A percentile compares a stretch with the other conserved stretches of the same genome.
These are phyloP conservation scores for Meriones psammophilus DNA, from an alignment of 2,797 vertebrate species.

Conservation along the genomic window DNA sequence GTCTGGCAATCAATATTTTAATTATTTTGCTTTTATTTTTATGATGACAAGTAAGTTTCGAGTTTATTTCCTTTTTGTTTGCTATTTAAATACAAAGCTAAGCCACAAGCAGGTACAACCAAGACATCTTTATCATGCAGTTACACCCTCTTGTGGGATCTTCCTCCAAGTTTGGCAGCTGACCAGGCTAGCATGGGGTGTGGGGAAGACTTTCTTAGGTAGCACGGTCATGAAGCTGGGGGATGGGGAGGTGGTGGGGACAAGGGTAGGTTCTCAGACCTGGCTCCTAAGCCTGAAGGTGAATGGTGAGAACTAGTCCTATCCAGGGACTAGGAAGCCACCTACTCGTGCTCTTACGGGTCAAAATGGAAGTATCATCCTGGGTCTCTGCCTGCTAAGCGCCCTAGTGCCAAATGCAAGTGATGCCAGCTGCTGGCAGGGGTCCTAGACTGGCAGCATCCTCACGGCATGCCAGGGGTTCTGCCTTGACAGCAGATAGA, in stretches of 20 bases:
- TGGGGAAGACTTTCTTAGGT: conserved; percentile 75
- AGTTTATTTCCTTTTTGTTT: too few species aligned
- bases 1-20: too few species aligned
- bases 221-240: conserved; percentile 71
- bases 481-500: conserved; percentile 31
- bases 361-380: not conserved
- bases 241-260: not conserved
- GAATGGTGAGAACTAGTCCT: not conserved
- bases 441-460: not conserved
- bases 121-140: too few species aligned
- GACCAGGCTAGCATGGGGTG: conserved; percentile 59
- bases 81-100: too few species aligned
- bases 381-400: not conserved
- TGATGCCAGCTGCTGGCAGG: not conserved
- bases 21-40: too few species aligned
- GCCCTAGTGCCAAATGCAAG: too few species aligned
- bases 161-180: too few species aligned
- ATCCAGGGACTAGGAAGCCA: not conserved
- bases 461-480: not conserved
- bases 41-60: too few species aligned
- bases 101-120: too few species aligned
- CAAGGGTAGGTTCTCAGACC: not conserved
- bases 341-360: not conserved
- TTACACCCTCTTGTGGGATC: too few species aligned
- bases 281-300: not conserved